These are phyloP conservation scores for Drosophila nannoptera DNA, from an alignment of 1,140 invertebrate species.

Conservation along the genomic window DNA sequence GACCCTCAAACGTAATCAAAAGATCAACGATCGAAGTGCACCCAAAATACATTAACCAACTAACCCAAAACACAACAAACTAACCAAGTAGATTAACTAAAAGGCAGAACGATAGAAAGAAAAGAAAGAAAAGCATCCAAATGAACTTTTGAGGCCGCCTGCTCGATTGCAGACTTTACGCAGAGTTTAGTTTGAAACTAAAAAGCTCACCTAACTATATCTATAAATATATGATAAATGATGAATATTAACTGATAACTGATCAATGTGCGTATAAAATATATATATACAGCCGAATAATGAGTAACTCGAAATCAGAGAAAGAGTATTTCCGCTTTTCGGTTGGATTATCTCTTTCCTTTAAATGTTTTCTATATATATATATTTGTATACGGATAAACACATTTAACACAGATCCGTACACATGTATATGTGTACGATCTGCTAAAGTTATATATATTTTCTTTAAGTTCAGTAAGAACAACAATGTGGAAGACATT, in stretches of 20 bases:
- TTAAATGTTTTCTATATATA: conserved; percentile 15
- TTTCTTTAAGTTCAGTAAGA: conserved; percentile 42
- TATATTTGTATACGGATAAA: conserved; percentile 15
- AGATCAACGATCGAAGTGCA: conserved; percentile 83
- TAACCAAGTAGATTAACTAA: background rate
- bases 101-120: background rate
- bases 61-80: too few relatives aligned
- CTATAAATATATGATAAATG: conserved; percentile 33
- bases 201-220: conserved; percentile 54
- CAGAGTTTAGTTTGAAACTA: conserved; percentile 75
- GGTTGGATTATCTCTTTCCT: conserved; percentile 54
- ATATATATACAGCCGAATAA: conserved; percentile 33
- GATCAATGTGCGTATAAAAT: conserved; percentile 36
- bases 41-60: conserved; percentile 83
- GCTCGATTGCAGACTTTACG: conserved; percentile 51
- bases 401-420: conserved; percentile 33
- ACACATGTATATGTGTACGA: too few relatives aligned
- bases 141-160: conserved; percentile 51
- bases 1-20: conserved; percentile 84
- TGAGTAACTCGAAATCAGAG: conserved; percentile 19
- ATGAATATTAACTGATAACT: conserved; percentile 50
- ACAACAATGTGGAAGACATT: conserved; percentile 23
- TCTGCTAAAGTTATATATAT: conserved; percentile 24
- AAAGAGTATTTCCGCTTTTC: conserved; percentile 28
- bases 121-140: conserved; percentile 35